Evolutionary conservation across 2,797 vertebrate species (phyloP), one percentile per base, ranked within the genome.

Genomic region (Rhynchonycteris naso): DNA sequence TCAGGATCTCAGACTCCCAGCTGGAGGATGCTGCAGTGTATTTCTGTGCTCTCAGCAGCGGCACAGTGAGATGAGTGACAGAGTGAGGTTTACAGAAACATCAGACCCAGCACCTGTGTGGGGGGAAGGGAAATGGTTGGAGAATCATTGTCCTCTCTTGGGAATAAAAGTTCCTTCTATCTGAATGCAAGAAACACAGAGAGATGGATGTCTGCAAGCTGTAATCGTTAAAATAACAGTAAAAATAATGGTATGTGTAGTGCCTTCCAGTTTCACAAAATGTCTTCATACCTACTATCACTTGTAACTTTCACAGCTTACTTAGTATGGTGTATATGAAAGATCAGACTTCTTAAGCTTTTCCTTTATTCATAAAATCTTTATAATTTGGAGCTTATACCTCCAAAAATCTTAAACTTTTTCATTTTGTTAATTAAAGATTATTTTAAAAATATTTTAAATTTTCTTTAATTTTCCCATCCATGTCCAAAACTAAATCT

Each of bases 31-130:
- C 94, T 1, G 93, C 68, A 0, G 21, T 7, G 9, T 97, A 96
- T 35, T 95, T 96, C 78, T 97, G 97, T 76, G 91, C 75, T 22
- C n/a, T 95, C 4, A 0, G 1, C 1, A 1, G 4, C 0, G 21
- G 1, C 97, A 97, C 97, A 86, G 86, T 96, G 96, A 97, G n/a
- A 38, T 1, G 24, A 63, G 15, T 21, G 13, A 5, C 1, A 1
- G 21, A 33, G n/a, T 59, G 68, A 83, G 50, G 1, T 63, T 33
- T 28, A 91, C 89, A 95, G n/a, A 96, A 97, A 97, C 87, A 58
- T 95, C 80, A 88, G 61, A 43, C 63, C 18, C 47, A 69, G 82
- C 7, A 2, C n/a, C 26, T 38, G 6, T 50, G 18, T 50, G 33
- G 10, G 7, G 6, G 28, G 21, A 0, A 0, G 9, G 56, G 21